Evolutionary conservation across 2,888 invertebrate genomes (phyloP), one percentile per base, ranked within the genome.

Genomic region (Furcula furcula): DNA sequence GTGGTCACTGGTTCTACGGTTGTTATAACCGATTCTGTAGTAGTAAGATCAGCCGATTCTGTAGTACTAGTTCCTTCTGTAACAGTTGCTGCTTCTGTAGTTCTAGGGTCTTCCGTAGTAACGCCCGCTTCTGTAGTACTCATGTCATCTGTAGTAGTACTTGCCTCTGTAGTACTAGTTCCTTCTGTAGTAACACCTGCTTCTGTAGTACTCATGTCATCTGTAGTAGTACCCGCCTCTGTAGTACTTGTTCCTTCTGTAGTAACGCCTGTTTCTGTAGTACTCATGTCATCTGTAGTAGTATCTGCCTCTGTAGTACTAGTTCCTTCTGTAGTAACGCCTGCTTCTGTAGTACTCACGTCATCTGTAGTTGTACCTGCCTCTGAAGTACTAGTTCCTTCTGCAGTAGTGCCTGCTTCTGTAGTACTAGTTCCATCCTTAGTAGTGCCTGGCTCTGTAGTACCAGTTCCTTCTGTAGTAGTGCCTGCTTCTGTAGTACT

Each of bases 21-120:
- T 14, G 28, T 29, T 20, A 7, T 11, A n/a, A 15, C n/a, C 18
- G 16, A 7, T 5, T 40, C 34, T n/a, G 44, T 43, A 14, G 37
- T 29, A 12, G 31, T 23, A 2, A 4, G 3, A 15, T 12, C 21
- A 6, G 13, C 10, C 4, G 5, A 9, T 9, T 18, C 11, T 19
- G 26, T 21, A 11, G 25, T 19, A 7, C 3, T 11, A 2, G 2
- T 10, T 5, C 23, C 6, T 7, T 1, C 14, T 3, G n/a, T 21
- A n/a, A n/a, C n/a, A 4, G 33, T 13, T 16, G 4, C 25, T 5
- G 14, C 16, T 7, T 30, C 33, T 6, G 27, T 25, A 12, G 1
- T 14, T 20, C 7, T n/a, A 29, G 6, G 7, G 7, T 20, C 5
- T 25, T 25, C 13, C 7, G 25, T 7, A 13, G 14, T 25, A 3